Evolutionary conservation across 2,797 vertebrate species (phyloP), one percentile per base, ranked within the genome.

Genomic region (Xenentodon cancila): DNA sequence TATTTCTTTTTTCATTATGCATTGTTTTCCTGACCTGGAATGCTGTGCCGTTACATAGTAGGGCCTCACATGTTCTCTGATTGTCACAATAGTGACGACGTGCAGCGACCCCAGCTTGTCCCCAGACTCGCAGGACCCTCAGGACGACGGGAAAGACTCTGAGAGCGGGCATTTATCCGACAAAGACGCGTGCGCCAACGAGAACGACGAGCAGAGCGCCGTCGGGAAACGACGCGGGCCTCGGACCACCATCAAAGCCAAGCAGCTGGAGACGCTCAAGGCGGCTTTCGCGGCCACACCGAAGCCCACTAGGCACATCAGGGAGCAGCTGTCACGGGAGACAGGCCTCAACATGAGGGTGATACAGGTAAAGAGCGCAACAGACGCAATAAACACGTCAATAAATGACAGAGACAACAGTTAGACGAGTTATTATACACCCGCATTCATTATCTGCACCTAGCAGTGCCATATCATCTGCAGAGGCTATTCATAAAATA

Each of bases 21-120:
- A 27, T 34, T 18, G 4, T 21, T 16, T 25, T 82, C 50, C 18
- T 13, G 52, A 11, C 90, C 25, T 25, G 25, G 25, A 25, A 25
- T 25, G 25, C 25, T 25, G 3, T 25, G 25, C 3, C 5, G 25
- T 25, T 25, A 25, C 25, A 25, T 25, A 25, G 3, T 25, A 3
- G 25, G 25, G 25, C 25, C 25, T 25, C 25, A 3, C 25, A 25
- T 25, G 5, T 25, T 25, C 25, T 25, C 25, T 25, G 25, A 3
- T 25, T 25, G 25, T 25, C 25, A 25, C 25, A 5, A 25, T 25
- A 99, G 97, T 96, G 69, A 97, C 96, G 53, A 94, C 97, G 11
- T 96, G 96, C 92, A 99, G 97, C 91, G 96, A 99, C 86, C 95
- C 95, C 68, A 99, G 97, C 84, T 90, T 99, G 88, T 99, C 97